phyloP scores from a whole-genome alignment of 2,888 invertebrate species.

The Noctua comes region DNA sequence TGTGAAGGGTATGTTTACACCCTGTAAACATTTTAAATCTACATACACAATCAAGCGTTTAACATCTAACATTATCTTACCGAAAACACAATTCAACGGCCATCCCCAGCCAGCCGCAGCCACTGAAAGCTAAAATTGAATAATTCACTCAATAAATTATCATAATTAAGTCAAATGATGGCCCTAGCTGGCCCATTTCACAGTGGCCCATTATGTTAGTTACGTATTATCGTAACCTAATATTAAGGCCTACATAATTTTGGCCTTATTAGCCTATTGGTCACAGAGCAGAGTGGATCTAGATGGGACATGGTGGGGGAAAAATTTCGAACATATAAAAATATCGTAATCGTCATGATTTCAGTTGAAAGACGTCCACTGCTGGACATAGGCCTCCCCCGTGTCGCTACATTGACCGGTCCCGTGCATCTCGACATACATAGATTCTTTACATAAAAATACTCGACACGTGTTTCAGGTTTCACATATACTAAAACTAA shows the following conservation, averaged over 20 bases:
- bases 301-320: conserved; percentile 6
- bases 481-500: too few species aligned
- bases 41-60: neutral
- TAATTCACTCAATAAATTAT: conserved; percentile 60
- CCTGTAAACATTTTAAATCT: too few species aligned
- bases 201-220: conserved; percentile 57
- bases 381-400: too few species aligned
- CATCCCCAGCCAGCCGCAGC: neutral
- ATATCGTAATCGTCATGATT: neutral
- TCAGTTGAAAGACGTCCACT: too few species aligned
- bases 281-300: conserved; percentile 4
- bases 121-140: conserved; percentile 50
- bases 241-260: conserved; percentile 62
- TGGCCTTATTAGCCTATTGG: conserved; percentile 41
- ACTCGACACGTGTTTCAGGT: too few species aligned
- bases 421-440: too few species aligned
- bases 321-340: neutral
- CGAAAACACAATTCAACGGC: conserved; percentile 3
- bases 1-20: too few species aligned
- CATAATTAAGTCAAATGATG: conserved; percentile 57
- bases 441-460: too few species aligned
- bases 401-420: too few species aligned
- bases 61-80: neutral
- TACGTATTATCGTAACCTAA: conserved; percentile 66
- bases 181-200: conserved; percentile 51